phyloP scores from a whole-genome alignment of 2,113 vertebrate genomes.

The Otus sunia region DNA sequence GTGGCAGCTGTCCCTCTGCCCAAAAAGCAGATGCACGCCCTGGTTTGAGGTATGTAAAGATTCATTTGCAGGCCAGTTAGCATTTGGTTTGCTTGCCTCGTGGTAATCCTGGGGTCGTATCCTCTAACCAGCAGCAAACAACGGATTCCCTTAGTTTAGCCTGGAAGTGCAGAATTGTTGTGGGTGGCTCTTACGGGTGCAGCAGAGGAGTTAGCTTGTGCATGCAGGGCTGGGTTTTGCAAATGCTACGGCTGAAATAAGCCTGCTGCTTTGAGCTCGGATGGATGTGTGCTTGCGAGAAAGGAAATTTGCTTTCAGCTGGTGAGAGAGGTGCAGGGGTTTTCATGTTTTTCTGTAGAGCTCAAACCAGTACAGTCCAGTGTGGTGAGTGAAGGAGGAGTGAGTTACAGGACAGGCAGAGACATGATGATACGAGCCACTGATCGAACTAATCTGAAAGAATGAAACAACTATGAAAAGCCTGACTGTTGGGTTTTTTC shows the following conservation, averaged over 20 bases:
- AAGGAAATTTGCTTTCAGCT: neutral
- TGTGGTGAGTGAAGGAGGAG: neutral
- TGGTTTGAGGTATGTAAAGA: neutral
- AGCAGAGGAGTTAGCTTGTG: neutral
- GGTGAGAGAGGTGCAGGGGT: neutral
- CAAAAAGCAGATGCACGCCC: slow-evolving; percentile 37
- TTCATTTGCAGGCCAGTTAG: neutral
- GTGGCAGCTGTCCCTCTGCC: slow-evolving; percentile 41
- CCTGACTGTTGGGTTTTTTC: neutral
- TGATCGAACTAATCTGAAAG: neutral
- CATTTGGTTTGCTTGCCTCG: neutral
- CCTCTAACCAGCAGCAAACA: neutral
- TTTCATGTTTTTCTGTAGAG: neutral
- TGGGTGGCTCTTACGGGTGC: accelerated
- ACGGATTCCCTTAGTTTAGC: neutral
- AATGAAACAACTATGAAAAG: neutral
- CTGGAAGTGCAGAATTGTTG: neutral
- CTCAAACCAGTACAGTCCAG: neutral
- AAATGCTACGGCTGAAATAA: neutral
- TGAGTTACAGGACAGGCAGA: neutral
- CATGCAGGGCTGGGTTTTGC: neutral
- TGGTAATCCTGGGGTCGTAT: neutral
- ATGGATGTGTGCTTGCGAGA: neutral
- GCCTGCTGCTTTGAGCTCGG: neutral
- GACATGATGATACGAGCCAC: neutral